These are phyloP conservation scores for Streblospio benedicti DNA, from an alignment of 1,140 invertebrate genomes.

Conservation along the genomic window DNA sequence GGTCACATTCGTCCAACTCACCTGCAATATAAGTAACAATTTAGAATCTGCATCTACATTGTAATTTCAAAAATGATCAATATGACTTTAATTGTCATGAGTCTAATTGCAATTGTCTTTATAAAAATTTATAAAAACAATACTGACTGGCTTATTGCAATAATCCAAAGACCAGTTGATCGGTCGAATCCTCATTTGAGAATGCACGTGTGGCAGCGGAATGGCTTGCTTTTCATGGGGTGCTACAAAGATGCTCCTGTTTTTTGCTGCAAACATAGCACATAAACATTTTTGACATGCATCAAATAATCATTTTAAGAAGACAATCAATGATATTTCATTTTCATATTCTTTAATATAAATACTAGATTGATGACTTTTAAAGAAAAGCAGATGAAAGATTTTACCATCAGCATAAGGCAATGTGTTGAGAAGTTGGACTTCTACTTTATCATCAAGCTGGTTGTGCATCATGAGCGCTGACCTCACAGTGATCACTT, in stretches of 20 bases:
- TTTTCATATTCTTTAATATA: neutral
- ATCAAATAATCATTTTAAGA: conserved; percentile 23
- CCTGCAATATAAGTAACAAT: no score
- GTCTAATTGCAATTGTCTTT: no score
- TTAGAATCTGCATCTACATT: no score
- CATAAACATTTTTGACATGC: conserved; percentile 7
- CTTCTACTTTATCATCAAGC: conserved; percentile 31
- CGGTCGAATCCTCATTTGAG: conserved; percentile 56
- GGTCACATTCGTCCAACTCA: no score
- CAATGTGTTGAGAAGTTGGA: conserved; percentile 28
- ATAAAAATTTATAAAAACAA: no score
- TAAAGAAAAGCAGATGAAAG: neutral
- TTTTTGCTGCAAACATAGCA: conserved; percentile 31
- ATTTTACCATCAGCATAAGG: neutral
- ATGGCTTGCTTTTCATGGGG: conserved; percentile 50
- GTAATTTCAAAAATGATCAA: no score
- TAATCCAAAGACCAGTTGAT: conserved; percentile 53
- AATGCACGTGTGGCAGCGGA: conserved; percentile 57
- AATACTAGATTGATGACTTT: no score
- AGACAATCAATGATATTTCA: no score
- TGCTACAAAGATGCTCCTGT: conserved; percentile 28
- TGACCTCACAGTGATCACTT: conserved; percentile 89
- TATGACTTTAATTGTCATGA: no score
- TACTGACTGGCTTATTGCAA: conserved; percentile 56
- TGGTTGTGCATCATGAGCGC: conserved; percentile 71